Evolutionary conservation across 2,888 invertebrate genomes (phyloP), one percentile per base, ranked within the genome.

Genomic region (Drosophila vallismaia): DNA sequence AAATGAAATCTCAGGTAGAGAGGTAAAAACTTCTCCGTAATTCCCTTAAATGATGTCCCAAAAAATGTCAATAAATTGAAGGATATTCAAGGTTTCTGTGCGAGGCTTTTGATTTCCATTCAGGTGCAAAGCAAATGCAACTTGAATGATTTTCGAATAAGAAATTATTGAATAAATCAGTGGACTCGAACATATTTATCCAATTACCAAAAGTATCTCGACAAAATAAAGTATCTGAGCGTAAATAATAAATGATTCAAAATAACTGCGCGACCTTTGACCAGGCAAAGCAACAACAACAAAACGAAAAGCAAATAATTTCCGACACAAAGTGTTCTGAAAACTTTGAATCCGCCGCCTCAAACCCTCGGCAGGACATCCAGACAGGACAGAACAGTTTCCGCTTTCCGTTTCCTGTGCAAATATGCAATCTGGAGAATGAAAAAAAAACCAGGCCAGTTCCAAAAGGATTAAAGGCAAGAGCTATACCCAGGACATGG

Each of bases 351-450:
- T 44, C 8, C 40, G 10, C 4, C 8, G 24, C 28, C 26, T 6
- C 24, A 19, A 24, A 19, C 31, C 10, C 29, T 36, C 12, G 38
- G 19, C 28, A 28, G 56, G 45, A 44, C 44, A 44, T 44, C 40
- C 31, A 45, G 45, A 42, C 50, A 49, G 49, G 45, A 46, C 53
- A 12, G 26, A 28, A 44, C 44, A 10, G 66, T 57, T 54, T 78
- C 74, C 79, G 70, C 33, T 67, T 63, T 67, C 79, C 75, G 79
- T 73, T 82, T 79, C 79, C 82, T 82, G 75, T 79, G 72, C 69
- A 80, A 80, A 82, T 75, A 82, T 78, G 68, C 71, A 52, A 60
- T 31, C 58, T 64, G 29, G 48, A 28, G 31, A 55, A 56, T 14
- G 29, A 14, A 8, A 4, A 8, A 8, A 38, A 50, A 8, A 8